These are phyloP conservation scores for Odontocerum albicorne DNA, from an alignment of 2,888 invertebrate genomes.

Conservation along the genomic window DNA sequence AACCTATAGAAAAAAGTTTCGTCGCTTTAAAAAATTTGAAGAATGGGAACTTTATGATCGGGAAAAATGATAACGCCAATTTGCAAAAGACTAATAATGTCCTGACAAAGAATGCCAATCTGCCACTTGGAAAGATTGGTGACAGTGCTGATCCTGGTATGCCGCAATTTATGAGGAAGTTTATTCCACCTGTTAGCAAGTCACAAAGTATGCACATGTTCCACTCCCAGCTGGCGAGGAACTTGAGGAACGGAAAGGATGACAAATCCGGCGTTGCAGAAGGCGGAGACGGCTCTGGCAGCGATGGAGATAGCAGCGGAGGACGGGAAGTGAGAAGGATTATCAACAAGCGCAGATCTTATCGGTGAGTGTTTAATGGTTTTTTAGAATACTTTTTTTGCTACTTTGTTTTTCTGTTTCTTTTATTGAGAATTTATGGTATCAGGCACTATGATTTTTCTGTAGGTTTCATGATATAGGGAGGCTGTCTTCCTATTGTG, in stretches of 20 bases:
- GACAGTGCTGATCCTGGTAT: background rate
- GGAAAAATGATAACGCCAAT: slow-evolving; percentile 46
- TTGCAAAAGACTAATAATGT: background rate
- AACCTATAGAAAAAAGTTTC: background rate
- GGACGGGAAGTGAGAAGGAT: slow-evolving; percentile 65
- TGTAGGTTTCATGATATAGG: too few relatives aligned
- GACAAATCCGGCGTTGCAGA: slow-evolving; percentile 1
- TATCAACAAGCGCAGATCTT: slow-evolving; percentile 44
- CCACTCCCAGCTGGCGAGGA: slow-evolving; percentile 27
- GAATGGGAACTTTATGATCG: slow-evolving; percentile 37
- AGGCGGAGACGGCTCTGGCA: slow-evolving; percentile 46
- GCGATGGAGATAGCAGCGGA: slow-evolving; percentile 67
- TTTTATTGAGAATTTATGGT: too few relatives aligned
- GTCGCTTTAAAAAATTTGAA: slow-evolving; percentile 26
- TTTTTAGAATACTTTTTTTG: background rate
- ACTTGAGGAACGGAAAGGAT: slow-evolving; percentile 22
- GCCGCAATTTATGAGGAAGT: slow-evolving; percentile 46
- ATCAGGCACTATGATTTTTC: too few relatives aligned
- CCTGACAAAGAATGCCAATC: background rate
- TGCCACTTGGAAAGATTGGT: background rate
- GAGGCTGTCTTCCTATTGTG: too few relatives aligned
- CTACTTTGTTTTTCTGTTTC: background rate
- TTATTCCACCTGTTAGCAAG: slow-evolving; percentile 53
- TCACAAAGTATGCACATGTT: slow-evolving; percentile 50
- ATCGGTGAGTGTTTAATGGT: slow-evolving; percentile 52